These are phyloP conservation scores for Rhyacophila evoluta DNA, from an alignment of 2,888 invertebrate species.

Conservation along the genomic window DNA sequence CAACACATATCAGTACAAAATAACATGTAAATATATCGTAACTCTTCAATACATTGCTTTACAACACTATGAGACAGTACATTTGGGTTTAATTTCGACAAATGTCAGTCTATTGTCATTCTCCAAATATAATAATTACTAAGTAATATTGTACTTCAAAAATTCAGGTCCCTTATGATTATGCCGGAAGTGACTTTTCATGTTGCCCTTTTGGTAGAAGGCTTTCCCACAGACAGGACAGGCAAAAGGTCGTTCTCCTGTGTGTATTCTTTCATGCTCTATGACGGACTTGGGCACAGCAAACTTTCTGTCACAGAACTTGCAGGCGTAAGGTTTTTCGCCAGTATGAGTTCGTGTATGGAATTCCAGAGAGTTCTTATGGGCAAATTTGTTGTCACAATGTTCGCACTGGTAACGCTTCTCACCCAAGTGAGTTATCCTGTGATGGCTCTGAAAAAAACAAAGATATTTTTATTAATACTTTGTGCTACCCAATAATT, in stretches of 20 bases:
- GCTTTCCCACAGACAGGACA: conserved; percentile 5
- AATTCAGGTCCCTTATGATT: conserved; percentile 25
- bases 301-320: conserved; percentile 9
- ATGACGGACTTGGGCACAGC: not conserved
- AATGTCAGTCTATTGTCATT: too few relatives aligned
- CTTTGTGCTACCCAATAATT: too few relatives aligned
- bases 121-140: too few relatives aligned
- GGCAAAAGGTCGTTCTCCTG: not conserved
- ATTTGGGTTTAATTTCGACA: not conserved
- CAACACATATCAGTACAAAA: too few relatives aligned
- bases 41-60: too few relatives aligned
- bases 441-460: conserved; percentile 9
- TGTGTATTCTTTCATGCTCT: conserved; percentile 20
- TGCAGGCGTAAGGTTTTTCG: not conserved
- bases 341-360: not conserved
- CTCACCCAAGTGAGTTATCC: not conserved
- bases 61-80: not conserved
- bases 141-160: not conserved
- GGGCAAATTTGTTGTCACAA: not conserved
- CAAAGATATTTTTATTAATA: too few relatives aligned
- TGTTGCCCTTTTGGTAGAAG: not conserved
- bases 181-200: conserved; percentile 11
- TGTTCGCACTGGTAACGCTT: not conserved
- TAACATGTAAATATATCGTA: too few relatives aligned
- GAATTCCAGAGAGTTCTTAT: not conserved